A percentile compares a stretch with the other conserved stretches of the same genome.
Conservation (phyloP, 2,888 invertebrate species). For the Ashinkailepas kermadecensis region DNA sequence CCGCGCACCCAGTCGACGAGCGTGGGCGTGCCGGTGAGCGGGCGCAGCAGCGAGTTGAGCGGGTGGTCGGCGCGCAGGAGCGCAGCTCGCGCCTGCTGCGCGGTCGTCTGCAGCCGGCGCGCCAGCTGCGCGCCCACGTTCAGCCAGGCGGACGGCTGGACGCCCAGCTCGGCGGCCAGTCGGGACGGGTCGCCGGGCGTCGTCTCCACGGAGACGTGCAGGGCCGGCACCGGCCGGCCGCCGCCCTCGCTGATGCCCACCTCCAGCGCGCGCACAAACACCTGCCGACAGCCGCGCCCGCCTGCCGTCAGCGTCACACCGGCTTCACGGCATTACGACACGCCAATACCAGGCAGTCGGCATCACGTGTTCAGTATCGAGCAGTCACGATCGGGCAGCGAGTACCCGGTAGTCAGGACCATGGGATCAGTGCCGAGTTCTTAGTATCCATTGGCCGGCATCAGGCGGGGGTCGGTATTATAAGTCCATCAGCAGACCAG, state of each 20-base stretch:
- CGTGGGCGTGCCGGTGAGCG: not conserved
- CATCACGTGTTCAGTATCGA: not conserved
- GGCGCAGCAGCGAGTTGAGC: not conserved
- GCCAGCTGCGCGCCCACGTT: not conserved
- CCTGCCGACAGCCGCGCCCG: not conserved
- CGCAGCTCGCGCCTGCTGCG: not conserved
- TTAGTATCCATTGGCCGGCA: no score
- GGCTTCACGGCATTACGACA: not conserved
- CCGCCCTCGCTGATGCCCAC: not conserved
- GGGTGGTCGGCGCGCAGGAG: no score
- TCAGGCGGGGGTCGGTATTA: no score
- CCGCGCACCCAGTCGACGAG: not conserved
- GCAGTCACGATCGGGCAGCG: no score
- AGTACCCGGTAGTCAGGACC: no score
- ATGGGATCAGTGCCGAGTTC: no score
- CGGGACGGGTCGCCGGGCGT: constrained; percentile 3
- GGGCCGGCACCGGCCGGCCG: not conserved
- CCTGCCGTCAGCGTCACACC: not conserved
- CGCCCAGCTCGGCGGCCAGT: not conserved
- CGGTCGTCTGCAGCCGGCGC: not conserved
- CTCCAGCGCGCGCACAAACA: not conserved
- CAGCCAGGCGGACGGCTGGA: not conserved
- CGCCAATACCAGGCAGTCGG: not conserved
- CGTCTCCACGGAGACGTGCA: not conserved
- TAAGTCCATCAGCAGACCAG: no score